Percentiles rank a stretch among this genome's conserved stretches.
Conservation (phyloP, 2,113 vertebrate genomes). For the Chlorocebus sabaeus region DNA sequence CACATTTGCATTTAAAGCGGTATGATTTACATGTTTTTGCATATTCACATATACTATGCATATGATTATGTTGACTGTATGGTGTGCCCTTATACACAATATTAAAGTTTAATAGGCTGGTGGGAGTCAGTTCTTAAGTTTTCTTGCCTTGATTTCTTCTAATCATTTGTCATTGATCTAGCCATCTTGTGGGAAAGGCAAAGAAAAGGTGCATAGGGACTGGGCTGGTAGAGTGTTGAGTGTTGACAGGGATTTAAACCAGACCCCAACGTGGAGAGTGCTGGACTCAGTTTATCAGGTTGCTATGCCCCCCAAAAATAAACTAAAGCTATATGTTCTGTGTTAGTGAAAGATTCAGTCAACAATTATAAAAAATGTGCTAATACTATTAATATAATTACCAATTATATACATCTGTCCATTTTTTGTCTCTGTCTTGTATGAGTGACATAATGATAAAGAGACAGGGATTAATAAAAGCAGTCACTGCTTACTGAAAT, state of each 20-base stretch:
- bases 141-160: neutral
- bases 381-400: neutral
- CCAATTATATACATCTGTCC: neutral
- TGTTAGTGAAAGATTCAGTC: neutral
- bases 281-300: neutral
- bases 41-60: slow-evolving; percentile 36
- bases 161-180: neutral
- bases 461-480: neutral
- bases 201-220: neutral
- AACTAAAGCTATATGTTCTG: neutral
- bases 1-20: slow-evolving; percentile 72
- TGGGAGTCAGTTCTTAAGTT: neutral
- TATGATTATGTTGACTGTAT: slow-evolving; percentile 53
- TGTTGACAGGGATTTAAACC: neutral
- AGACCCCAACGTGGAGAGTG: accelerated
- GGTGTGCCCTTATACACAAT: neutral
- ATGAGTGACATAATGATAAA: neutral
- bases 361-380: neutral
- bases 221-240: neutral
- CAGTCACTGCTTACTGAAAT: neutral
- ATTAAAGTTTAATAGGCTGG: slow-evolving; percentile 9
- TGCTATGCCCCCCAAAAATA: neutral
- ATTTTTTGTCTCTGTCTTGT: neutral
- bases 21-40: slow-evolving; percentile 72
- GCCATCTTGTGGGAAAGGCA: neutral